A percentile compares a stretch with the other conserved stretches of the same genome.
These are phyloP conservation scores for Hirundo rustica DNA, from an alignment of 2,797 vertebrate species.

Conservation along the genomic window DNA sequence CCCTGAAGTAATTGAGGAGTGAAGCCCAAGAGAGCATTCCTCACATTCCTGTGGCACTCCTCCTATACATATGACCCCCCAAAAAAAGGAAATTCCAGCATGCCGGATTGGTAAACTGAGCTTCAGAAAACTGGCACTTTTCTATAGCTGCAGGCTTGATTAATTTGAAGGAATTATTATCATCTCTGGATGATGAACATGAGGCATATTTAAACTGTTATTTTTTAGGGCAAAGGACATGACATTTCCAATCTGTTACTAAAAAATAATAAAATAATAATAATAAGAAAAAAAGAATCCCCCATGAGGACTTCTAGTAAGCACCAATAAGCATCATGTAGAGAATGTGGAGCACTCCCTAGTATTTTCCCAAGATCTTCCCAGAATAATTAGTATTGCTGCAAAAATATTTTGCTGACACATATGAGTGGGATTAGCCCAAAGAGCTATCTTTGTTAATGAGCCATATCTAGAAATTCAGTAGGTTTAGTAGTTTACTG, in stretches of 20 bases:
- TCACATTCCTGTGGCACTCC: slow-evolving; percentile 33
- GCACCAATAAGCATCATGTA: neutral
- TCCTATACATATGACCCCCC: neutral
- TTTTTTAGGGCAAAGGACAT: neutral
- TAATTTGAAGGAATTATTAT: slow-evolving; percentile 4
- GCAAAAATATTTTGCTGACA: slow-evolving; percentile 30
- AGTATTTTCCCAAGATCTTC: neutral
- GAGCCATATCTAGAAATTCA: neutral
- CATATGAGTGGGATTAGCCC: neutral
- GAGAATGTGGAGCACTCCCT: neutral
- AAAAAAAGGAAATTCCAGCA: slow-evolving; percentile 2
- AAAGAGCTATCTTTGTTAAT: neutral
- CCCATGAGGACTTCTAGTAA: neutral
- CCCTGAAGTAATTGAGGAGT: slow-evolving; percentile 37
- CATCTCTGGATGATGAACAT: neutral
- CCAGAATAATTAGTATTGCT: neutral
- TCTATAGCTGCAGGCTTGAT: slow-evolving; percentile 29
- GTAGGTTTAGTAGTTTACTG: neutral
- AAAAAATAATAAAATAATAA: neutral
- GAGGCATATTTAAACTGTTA: neutral
- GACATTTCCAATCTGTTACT: neutral
- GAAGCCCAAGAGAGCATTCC: slow-evolving; percentile 39
- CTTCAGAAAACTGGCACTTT: neutral
- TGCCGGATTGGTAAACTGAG: neutral
- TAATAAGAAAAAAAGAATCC: neutral